These are phyloP conservation scores for Hyperopisus bebe DNA, from an alignment of 2,113 vertebrate species.

Conservation along the genomic window DNA sequence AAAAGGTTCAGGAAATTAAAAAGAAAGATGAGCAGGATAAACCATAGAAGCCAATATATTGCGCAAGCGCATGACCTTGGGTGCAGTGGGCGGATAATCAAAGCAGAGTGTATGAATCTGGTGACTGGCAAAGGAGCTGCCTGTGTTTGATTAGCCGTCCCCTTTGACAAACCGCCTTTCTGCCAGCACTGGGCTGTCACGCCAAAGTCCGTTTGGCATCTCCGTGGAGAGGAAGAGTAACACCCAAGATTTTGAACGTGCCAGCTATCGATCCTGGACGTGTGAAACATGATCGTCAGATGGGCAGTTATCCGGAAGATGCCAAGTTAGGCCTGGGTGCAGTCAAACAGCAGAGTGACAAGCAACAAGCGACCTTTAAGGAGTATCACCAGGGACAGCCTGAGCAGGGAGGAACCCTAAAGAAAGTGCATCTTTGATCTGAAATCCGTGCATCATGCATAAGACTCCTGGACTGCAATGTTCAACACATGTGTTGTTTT, in stretches of 20 bases:
- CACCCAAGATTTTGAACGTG: slow-evolving; percentile 1
- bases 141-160: neutral
- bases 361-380: neutral
- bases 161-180: neutral
- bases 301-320: neutral
- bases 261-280: slow-evolving; percentile 16
- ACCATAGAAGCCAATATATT: neutral
- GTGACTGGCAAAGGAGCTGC: neutral
- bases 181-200: neutral
- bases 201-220: neutral
- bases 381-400: neutral
- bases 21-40: neutral
- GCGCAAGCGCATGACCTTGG: neutral
- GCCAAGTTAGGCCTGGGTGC: neutral
- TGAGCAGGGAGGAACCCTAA: too few species aligned
- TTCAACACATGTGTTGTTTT: neutral
- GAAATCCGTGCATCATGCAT: neutral
- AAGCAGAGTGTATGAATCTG: neutral
- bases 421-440: neutral
- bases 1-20: neutral
- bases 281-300: neutral
- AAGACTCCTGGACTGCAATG: neutral
- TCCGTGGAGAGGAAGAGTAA: neutral
- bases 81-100: neutral
- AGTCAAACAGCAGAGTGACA: neutral